Percentiles rank a stretch among this genome's conserved stretches.
Conservation (phyloP, 2,888 invertebrate genomes). For the Lycophotia porphyrea region DNA sequence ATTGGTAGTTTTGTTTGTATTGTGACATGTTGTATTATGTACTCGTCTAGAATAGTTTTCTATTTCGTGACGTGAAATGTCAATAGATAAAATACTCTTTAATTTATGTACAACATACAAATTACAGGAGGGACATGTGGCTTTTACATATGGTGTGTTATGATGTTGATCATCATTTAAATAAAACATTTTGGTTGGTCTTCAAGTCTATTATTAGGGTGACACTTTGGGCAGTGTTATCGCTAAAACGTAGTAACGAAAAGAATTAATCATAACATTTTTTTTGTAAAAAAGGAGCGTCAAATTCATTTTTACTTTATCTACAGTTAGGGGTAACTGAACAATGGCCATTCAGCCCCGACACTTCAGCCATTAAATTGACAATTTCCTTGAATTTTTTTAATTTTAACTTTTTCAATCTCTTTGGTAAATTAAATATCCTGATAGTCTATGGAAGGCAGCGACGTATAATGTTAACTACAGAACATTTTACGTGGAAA, state of each 20-base stretch:
- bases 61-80: not conserved
- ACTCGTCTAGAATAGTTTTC: not conserved
- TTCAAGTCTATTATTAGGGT: too few relatives aligned
- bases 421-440: slow-evolving; percentile 49
- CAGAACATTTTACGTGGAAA: slow-evolving; percentile 37
- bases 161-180: too few relatives aligned
- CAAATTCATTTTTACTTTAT: slow-evolving; percentile 7
- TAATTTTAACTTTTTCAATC: slow-evolving; percentile 58
- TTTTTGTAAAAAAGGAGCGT: not conserved
- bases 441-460: slow-evolving; percentile 23
- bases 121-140: not conserved
- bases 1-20: slow-evolving; percentile 25
- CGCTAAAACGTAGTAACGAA: not conserved
- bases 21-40: not conserved
- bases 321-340: not conserved
- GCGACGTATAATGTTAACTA: slow-evolving; percentile 32
- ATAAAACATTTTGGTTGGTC: too few relatives aligned
- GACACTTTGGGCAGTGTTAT: not conserved
- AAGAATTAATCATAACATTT: slow-evolving; percentile 9
- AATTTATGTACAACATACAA: not conserved
- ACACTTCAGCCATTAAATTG: slow-evolving; percentile 41
- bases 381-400: slow-evolving; percentile 48
- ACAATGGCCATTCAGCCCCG: slow-evolving; percentile 2
- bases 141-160: too few relatives aligned
- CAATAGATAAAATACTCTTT: not conserved